Base-by-base conservation (phyloP, 2,888 invertebrate genomes). In the Petrolisthes cinctipes region DNA sequence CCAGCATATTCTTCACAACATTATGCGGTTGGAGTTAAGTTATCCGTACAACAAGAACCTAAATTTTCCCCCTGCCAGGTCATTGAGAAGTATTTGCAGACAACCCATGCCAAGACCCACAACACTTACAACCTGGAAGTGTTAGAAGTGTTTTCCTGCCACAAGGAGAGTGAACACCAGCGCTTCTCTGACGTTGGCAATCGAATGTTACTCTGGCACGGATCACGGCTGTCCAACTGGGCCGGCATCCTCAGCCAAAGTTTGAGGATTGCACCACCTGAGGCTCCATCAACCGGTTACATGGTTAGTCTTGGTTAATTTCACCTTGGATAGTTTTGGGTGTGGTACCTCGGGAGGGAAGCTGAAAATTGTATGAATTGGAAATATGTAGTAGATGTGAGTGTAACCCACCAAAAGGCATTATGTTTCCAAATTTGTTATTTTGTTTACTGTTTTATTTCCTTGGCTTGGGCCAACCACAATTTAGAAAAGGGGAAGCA, bases 251-350 rank as follows among this genome's bases (percentile, higher is more conserved):
- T 99, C 84, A 96, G 97, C 0, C 97, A 97, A 94, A 95, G 97
- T 92, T 94, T 99, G 85, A 95, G 98, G 91, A 99, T 99, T 92
- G 99, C 99, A 9, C 99, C 99, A 0, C 98, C 99, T 0, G 99
- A 99, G 93, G 99, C 99, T 0, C 99, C 99, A 0, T 96, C 95
- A 71, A 97, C 97, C 57, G 96, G 97, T 91, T 91, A 91, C 78
- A 91, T 91, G 91, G 91, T 90, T 23, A 89, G 87, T 68, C 6
- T 17, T 54, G 14, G 17, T 11, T 75, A 75, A 56, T 57, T 20
- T n/a, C n/a, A n/a, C n/a, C n/a, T n/a, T 54, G 14, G 17, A 53
- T 75, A 75, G 80, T 57, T 20, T n/a, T 51, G 57, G 9, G 57
- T 56, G 80, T 75, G 66, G 11, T 11, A 37, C 37, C 37, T 37